Percentiles rank a stretch among this genome's conserved stretches.
These are phyloP conservation scores for Tetragnatha versicolor DNA, from an alignment of 1,140 invertebrate species.

Conservation along the genomic window DNA sequence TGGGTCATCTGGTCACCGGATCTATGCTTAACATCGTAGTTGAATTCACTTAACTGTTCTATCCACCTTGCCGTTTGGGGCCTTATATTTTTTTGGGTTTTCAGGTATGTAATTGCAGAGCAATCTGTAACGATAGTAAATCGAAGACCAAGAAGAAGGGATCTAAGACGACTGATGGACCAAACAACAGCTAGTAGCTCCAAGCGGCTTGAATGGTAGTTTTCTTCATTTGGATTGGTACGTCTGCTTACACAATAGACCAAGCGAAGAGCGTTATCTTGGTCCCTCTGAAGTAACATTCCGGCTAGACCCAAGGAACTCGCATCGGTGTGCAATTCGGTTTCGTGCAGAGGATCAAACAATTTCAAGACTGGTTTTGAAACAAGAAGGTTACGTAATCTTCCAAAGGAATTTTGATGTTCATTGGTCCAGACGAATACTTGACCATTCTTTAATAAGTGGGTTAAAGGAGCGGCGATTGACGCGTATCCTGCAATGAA, in stretches of 20 bases:
- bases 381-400: background rate
- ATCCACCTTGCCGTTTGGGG: slow-evolving; percentile 2
- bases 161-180: background rate
- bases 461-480: background rate
- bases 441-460: background rate
- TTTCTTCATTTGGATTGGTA: background rate
- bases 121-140: slow-evolving; percentile 45
- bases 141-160: slow-evolving; percentile 2
- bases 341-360: background rate
- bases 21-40: slow-evolving; percentile 11
- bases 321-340: slow-evolving; percentile 9
- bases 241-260: slow-evolving; percentile 17
- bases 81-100: background rate
- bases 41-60: slow-evolving; percentile 7
- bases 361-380: background rate
- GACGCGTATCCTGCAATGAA: background rate
- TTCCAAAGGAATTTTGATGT: background rate
- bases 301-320: background rate
- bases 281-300: slow-evolving; percentile 31
- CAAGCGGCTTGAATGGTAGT: slow-evolving; percentile 12
- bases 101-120: background rate
- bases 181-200: slow-evolving; percentile 18
- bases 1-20: background rate
- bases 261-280: background rate
- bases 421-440: background rate